These are phyloP conservation scores for Dendrolimus kikuchii DNA, from an alignment of 1,140 invertebrate genomes.

Conservation along the genomic window DNA sequence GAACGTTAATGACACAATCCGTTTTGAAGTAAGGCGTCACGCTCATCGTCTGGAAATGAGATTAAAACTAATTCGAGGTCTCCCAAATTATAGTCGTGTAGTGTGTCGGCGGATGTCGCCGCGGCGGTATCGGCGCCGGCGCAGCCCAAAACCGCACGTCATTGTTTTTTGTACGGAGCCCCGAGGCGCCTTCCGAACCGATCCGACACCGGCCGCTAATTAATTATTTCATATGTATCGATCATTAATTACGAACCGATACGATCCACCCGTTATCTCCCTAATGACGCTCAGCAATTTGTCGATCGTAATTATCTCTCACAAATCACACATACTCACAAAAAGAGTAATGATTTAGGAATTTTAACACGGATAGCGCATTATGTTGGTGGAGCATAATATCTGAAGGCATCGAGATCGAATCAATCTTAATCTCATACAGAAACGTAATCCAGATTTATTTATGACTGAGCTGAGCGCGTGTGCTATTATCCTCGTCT, in stretches of 20 bases:
- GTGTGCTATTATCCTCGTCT: constrained; percentile 71
- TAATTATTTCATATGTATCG: constrained; percentile 71
- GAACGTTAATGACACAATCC: constrained; percentile 64
- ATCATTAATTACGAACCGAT: constrained; percentile 67
- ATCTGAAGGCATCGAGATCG: constrained; percentile 66
- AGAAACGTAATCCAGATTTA: constrained; percentile 71
- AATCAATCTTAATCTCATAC: constrained; percentile 72
- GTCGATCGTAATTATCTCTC: constrained; percentile 61
- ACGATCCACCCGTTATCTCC: constrained; percentile 58
- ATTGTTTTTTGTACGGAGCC: constrained; percentile 66
- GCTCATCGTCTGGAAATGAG: constrained; percentile 51
- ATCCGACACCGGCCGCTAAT: constrained; percentile 54
- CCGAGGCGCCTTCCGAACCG: constrained; percentile 47
- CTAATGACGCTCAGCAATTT: constrained; percentile 65
- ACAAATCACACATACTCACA: constrained; percentile 53
- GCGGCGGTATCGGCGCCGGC: constrained; percentile 50
- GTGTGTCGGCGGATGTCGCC: constrained; percentile 55
- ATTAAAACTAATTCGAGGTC: constrained; percentile 68
- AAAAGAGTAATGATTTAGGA: constrained; percentile 60
- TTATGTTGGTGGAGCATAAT: constrained; percentile 57
- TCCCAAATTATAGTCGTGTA: constrained; percentile 61
- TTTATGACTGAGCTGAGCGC: constrained; percentile 65
- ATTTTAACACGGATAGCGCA: constrained; percentile 61
- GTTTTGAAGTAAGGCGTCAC: constrained; percentile 49
- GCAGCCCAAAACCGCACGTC: constrained; percentile 62